Evolutionary conservation across 1,140 invertebrate species (phyloP).

Genomic region (Monochamus saltuarius): DNA sequence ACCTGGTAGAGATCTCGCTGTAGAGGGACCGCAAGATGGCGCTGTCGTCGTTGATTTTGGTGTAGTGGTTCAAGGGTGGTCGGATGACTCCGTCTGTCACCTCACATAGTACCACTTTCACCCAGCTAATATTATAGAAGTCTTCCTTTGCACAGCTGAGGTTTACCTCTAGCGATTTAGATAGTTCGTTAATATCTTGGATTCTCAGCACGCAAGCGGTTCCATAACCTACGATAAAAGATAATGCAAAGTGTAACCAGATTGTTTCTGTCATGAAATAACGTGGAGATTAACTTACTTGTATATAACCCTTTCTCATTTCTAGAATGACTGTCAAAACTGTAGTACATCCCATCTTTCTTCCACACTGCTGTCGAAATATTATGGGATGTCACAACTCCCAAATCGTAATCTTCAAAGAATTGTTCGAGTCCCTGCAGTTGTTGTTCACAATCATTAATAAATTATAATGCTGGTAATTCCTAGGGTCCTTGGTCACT

Average conservation of each 20-base stretch:
- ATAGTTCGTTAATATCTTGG: slow-evolving; percentile 32
- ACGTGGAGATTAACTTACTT: slow-evolving; percentile 21
- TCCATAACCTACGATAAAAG: slow-evolving; percentile 36
- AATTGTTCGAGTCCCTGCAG: slow-evolving; percentile 47
- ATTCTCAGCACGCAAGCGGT: slow-evolving; percentile 41
- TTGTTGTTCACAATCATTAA: slow-evolving; percentile 37
- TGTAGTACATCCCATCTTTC: slow-evolving; percentile 50
- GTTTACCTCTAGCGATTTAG: slow-evolving; percentile 36
- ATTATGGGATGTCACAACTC: slow-evolving; percentile 52
- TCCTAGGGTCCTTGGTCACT: too few relatives aligned
- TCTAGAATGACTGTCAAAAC: slow-evolving; percentile 56
- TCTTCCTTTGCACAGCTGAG: slow-evolving; percentile 33
- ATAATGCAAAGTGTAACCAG: too few relatives aligned
- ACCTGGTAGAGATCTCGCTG: slow-evolving; percentile 35
- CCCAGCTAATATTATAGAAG: slow-evolving; percentile 42
- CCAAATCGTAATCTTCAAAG: slow-evolving; percentile 52
- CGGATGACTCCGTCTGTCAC: slow-evolving; percentile 29
- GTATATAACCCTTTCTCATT: slow-evolving; percentile 51
- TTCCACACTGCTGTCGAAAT: slow-evolving; percentile 54
- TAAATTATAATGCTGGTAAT: too few relatives aligned
- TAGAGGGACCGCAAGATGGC: slow-evolving; percentile 39
- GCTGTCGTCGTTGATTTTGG: slow-evolving; percentile 28
- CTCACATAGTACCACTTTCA: slow-evolving; percentile 35
- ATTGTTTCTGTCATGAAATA: neutral
- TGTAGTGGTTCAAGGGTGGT: slow-evolving; percentile 41